Base-by-base conservation (phyloP, 2,888 invertebrate genomes). In the Calliphora vomitoria region DNA sequence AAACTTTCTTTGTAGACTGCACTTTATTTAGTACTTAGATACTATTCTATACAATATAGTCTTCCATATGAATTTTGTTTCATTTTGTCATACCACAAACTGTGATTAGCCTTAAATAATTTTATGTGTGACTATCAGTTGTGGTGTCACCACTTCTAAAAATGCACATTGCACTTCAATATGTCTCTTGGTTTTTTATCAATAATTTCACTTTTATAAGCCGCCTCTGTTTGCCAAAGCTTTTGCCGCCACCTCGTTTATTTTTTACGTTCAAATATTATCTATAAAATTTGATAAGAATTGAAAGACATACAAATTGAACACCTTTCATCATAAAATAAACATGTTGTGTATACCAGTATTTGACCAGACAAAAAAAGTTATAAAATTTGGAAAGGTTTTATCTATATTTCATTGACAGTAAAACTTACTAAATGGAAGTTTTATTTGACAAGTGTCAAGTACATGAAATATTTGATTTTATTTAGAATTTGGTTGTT, bases 261-360 rank as follows among this genome's bases (percentile, higher is more conserved):
- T 4, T 35, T 53, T 71, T 1, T 53, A 35, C 18, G 53, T 55
- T 53, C 35, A 35, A 71, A 10, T 38, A 0, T 55, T 71, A 55
- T 71, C 38, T 38, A 55, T 50, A 8, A 55, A 71, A 71, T 35
- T 38, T 55, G 55, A 71, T 38, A 38, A 55, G 8, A 71, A 8
- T 55, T 71, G 38, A 13, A 8, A 25, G 13, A 6, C n/a, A 15
- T 50, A 31, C 18, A 71, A 38, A 71, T 18, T 38, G 13, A 55
- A 55, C 38, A 71, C 20, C 13, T 53, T 71, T 55, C 20, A 71
- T 53, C 53, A 35, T 35, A 15, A 53, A 53, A 11, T 8, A n/a
- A n/a, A 0, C 11, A 25, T 8, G 8, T 25, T 25, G n/a, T n/a
- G n/a, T n/a, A n/a, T n/a, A n/a, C 25, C 25, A 25, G 58, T 58